Base-by-base conservation (phyloP, 2,888 invertebrate species). In the Tiliacea aurago region DNA sequence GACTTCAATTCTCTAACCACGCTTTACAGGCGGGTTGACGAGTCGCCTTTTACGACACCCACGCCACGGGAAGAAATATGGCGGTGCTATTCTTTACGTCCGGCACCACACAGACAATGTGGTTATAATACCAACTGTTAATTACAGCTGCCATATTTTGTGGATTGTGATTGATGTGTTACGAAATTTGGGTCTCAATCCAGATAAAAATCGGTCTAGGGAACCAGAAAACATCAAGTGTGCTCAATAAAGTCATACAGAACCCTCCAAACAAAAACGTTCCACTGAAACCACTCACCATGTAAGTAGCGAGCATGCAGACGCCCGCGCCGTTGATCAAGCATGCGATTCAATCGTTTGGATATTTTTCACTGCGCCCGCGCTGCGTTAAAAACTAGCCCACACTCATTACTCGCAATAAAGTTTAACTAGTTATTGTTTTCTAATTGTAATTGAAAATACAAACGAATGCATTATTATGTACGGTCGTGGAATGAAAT, bases 281-380 rank as follows among this genome's bases (percentile, higher is more conserved):
- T 56, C 4, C 47, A 55, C 28, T 33, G 61, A 66, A 80, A 69
- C 20, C 70, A 76, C 67, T 68, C 59, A 83, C 28, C 75, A 65
- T 81, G 75, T 80, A 81, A 81, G 84, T 81, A 83, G 70, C 28
- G 33, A 33, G 71, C 76, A 83, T 71, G 73, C 72, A 75, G 75
- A 58, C 82, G 65, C 78, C 78, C 78, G 75, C 75, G 75, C 77
- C 82, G 86, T 75, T 87, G 87, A 83, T 85, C 78, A 86, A 69
- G 86, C 86, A 86, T 86, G 86, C 86, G 68, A 84, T 78, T 66
- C 77, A 80, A 76, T 86, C 87, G 72, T 85, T 86, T 84, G 75
- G 74, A 73, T 85, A 84, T 84, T 80, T 73, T 83, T 66, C 76
- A 78, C 55, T 59, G 78, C 62, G 20, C 64, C 33, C 18, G 63